These are phyloP conservation scores for Sebastes hubbsi DNA, from an alignment of 2,797 vertebrate genomes.

Conservation along the genomic window DNA sequence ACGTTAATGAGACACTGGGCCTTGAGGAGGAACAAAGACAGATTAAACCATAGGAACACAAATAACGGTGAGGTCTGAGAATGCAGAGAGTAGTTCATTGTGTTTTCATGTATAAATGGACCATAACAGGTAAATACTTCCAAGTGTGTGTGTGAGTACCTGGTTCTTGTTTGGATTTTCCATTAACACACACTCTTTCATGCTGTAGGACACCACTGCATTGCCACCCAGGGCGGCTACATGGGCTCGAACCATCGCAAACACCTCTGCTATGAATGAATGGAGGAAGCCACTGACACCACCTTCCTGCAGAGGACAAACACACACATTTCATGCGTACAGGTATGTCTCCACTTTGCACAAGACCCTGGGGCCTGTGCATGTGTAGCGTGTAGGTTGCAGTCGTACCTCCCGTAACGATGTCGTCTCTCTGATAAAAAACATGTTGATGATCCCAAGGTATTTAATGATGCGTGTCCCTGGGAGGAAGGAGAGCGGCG, in stretches of 20 bases:
- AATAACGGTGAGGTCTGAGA: neutral
- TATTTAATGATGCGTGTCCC: slow-evolving; percentile 96
- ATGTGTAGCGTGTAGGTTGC: neutral
- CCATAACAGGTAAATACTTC: neutral
- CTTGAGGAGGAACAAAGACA: slow-evolving; percentile 66
- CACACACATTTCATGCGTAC: neutral
- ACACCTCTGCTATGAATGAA: slow-evolving; percentile 96
- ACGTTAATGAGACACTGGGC: slow-evolving; percentile 99
- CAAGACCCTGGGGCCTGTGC: neutral
- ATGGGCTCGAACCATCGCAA: slow-evolving; percentile 97
- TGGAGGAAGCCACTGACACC: slow-evolving; percentile 98
- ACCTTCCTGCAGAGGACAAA: slow-evolving; percentile 86
- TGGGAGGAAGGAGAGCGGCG: slow-evolving; percentile 95
- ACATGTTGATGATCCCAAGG: slow-evolving; percentile 99
- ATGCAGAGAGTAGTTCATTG: neutral
- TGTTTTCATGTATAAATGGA: neutral
- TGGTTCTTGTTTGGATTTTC: slow-evolving; percentile 99
- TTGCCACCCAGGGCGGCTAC: slow-evolving; percentile 98
- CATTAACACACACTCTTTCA: slow-evolving; percentile 99
- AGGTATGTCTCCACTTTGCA: neutral
- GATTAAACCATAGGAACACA: neutral
- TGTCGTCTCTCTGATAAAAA: slow-evolving; percentile 98
- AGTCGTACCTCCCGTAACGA: slow-evolving; percentile 93
- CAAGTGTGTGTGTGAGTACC: slow-evolving; percentile 73
- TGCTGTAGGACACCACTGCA: slow-evolving; percentile 97